Percentiles rank a stretch among this genome's conserved stretches.
These are phyloP conservation scores for Epinotia bilunana DNA, from an alignment of 2,888 invertebrate species.

Conservation along the genomic window DNA sequence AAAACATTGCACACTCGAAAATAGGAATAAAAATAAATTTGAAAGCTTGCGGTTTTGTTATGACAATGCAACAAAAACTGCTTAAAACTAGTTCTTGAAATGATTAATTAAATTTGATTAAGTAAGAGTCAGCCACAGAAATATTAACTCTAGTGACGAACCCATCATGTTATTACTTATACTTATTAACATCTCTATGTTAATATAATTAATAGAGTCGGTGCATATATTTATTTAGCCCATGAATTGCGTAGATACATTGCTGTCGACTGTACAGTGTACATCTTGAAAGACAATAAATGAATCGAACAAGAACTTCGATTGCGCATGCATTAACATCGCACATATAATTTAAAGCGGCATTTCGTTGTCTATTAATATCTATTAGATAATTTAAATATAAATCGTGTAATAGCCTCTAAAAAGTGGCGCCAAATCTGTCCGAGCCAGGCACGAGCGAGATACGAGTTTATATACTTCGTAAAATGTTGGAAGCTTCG, in stretches of 20 bases:
- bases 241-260: background rate
- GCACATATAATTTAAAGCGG: constrained; percentile 44
- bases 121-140: no score
- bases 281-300: constrained; percentile 6
- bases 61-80: no score
- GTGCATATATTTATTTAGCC: no score
- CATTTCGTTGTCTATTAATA: constrained; percentile 40
- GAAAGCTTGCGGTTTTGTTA: no score
- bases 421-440: constrained; percentile 44
- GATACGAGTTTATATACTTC: constrained; percentile 26
- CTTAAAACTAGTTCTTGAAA: no score
- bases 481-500: background rate
- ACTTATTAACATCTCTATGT: no score
- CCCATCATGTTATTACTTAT: no score
- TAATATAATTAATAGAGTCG: no score
- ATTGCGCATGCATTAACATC: constrained; percentile 36
- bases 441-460: constrained; percentile 29
- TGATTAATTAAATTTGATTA: no score
- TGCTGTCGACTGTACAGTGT: background rate
- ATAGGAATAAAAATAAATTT: no score
- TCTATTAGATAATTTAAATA: constrained; percentile 38
- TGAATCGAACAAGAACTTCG: constrained; percentile 19
- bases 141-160: no score
- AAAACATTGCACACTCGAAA: no score
- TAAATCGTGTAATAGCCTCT: constrained; percentile 40